Conservation (phyloP, 2,113 vertebrate genomes). For the Thinocorus orbignyianus region DNA sequence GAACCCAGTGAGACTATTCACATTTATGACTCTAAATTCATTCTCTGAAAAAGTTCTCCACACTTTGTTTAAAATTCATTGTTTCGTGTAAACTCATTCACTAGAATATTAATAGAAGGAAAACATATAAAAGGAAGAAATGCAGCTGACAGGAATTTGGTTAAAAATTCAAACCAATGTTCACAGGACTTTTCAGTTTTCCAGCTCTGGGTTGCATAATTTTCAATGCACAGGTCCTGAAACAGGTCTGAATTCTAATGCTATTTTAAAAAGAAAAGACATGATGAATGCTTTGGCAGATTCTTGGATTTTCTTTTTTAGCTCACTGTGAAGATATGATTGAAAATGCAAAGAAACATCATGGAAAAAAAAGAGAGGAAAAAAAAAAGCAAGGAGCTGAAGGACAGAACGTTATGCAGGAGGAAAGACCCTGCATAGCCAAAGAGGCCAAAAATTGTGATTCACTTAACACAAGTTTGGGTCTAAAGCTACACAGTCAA, state of each 20-base stretch:
- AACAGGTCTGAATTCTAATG: constrained; percentile 39
- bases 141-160: constrained; percentile 54
- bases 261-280: constrained; percentile 51
- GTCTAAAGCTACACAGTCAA: background rate
- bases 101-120: constrained; percentile 58
- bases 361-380: background rate
- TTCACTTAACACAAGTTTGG: background rate
- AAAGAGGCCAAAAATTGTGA: background rate
- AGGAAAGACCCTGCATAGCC: background rate
- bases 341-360: constrained; percentile 17
- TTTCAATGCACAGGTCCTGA: background rate
- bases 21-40: background rate
- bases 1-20: background rate
- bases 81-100: constrained; percentile 15
- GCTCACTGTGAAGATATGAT: background rate
- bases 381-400: background rate
- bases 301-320: constrained; percentile 43
- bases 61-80: constrained; percentile 57
- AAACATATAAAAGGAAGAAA: constrained; percentile 49
- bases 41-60: constrained; percentile 10
- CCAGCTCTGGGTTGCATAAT: background rate
- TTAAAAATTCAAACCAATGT: constrained; percentile 54
- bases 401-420: background rate
- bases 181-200: constrained; percentile 50
- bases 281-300: constrained; percentile 51